Evolutionary conservation across 2,797 vertebrate genomes (phyloP), one percentile per base, ranked within the genome.

Genomic region (Lacerta agilis): DNA sequence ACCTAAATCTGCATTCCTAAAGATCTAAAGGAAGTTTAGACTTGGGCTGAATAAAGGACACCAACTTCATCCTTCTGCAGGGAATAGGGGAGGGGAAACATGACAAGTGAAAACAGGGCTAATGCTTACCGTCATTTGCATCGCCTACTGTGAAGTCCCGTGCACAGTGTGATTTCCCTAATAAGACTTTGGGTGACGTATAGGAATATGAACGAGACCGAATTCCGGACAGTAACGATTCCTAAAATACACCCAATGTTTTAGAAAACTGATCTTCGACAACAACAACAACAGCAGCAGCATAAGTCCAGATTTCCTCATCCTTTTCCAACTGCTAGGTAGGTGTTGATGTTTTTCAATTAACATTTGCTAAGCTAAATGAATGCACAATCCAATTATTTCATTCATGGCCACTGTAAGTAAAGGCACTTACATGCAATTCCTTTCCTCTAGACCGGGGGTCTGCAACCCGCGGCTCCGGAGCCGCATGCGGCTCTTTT

Each of bases 181-280:
- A 90, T 78, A 95, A 97, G 92, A 98, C 96, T 97, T 99, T 99
- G 23, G 98, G 96, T 0, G 98, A 98, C 0, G 98, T 99, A 95
- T 98, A 99, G 78, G 98, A 99, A 91, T 99, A 99, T 1, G 98
- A 99, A 43, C 99, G 98, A 10, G 98, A 97, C 49, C 98, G 98
- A 79, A 98, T 91, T 8, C 98, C 98, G 76, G 96, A 95, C 27
- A 96, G 93, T 43, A 93, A 66, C 8, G 88, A 87, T 36, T 98
- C 98, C 98, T 99, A 83, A 11, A 92, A 86, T 71, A 78, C 17
- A 86, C 61, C 4, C n/a, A 27, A 49, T n/a, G 17, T 0, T 79
- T 88, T 27, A 86, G 41, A 93, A 86, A 85, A 27, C 15, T 11
- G 23, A 49, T 75, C 7, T 83, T 38, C 75, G 91, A 20, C 9